These are phyloP conservation scores for Thalassarche chlororhynchos DNA, from an alignment of 2,113 vertebrate species.

Conservation along the genomic window DNA sequence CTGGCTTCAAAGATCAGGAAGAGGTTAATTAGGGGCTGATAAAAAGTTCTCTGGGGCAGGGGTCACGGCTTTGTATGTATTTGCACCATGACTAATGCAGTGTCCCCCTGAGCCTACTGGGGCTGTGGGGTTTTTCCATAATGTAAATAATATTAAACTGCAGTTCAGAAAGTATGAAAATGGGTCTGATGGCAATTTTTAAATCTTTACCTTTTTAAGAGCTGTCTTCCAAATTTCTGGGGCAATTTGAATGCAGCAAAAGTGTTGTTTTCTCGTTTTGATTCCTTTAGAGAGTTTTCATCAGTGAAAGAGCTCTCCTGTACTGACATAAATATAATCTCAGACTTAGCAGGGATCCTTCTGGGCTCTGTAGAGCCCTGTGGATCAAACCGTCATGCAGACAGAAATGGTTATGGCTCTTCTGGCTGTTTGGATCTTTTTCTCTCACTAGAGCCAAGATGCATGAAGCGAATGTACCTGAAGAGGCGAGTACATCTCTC, in stretches of 20 bases:
- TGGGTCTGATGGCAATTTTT: neutral
- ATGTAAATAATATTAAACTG: neutral
- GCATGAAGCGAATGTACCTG: neutral
- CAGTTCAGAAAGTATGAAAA: neutral
- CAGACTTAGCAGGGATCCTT: neutral
- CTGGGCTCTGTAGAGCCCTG: neutral
- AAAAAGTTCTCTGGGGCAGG: constrained; percentile 33
- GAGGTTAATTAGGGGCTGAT: constrained; percentile 25
- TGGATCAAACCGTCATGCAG: neutral
- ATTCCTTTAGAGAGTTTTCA: neutral
- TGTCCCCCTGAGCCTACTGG: neutral
- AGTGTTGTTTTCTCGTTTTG: neutral
- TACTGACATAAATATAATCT: neutral
- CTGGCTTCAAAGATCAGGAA: neutral
- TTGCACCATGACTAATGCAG: constrained; percentile 10
- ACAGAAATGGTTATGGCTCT: neutral
- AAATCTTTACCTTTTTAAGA: neutral
- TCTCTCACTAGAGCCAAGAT: neutral
- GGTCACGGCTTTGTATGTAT: neutral
- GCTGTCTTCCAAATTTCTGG: neutral
- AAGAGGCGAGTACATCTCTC: neutral
- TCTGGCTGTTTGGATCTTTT: neutral
- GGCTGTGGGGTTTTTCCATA: neutral
- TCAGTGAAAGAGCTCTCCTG: neutral
- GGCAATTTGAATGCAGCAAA: neutral